Conservation (phyloP, 2,888 invertebrate species). For the Agapostemon virescens region DNA sequence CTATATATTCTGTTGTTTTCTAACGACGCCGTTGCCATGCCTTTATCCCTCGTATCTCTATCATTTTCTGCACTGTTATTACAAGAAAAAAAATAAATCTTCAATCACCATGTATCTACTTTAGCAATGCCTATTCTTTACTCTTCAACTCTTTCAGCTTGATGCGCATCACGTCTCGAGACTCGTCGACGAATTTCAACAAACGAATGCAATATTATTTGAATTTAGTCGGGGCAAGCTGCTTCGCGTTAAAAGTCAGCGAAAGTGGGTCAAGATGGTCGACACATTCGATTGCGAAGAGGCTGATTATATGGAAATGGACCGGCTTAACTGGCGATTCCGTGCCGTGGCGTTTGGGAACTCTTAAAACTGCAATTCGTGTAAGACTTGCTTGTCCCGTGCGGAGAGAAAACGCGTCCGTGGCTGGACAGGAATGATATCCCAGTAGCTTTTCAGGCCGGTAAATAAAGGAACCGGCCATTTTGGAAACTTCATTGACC, state of each 20-base stretch:
- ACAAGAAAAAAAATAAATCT: too few relatives aligned
- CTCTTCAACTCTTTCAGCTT: too few relatives aligned
- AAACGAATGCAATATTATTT: constrained; percentile 9
- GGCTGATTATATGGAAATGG: constrained; percentile 37
- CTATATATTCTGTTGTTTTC: too few relatives aligned
- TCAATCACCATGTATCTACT: too few relatives aligned
- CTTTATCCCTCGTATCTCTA: too few relatives aligned
- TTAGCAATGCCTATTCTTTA: too few relatives aligned
- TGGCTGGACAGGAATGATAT: neutral
- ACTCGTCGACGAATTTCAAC: neutral
- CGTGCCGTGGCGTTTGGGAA: constrained; percentile 7
- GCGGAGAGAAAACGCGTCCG: neutral
- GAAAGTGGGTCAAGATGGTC: constrained; percentile 34
- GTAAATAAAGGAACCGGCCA: constrained; percentile 26
- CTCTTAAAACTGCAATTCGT: constrained; percentile 37
- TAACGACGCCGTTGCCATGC: too few relatives aligned
- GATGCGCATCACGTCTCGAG: neutral
- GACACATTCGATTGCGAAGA: constrained; percentile 23
- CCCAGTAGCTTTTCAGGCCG: neutral
- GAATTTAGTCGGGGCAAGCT: neutral
- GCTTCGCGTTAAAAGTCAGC: constrained; percentile 4
- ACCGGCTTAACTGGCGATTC: constrained; percentile 46
- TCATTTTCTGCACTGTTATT: too few relatives aligned
- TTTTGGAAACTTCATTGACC: constrained; percentile 15
- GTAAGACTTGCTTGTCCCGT: constrained; percentile 14